These are phyloP conservation scores for Irena cyanogastra DNA, from an alignment of 2,113 vertebrate species.

Conservation along the genomic window DNA sequence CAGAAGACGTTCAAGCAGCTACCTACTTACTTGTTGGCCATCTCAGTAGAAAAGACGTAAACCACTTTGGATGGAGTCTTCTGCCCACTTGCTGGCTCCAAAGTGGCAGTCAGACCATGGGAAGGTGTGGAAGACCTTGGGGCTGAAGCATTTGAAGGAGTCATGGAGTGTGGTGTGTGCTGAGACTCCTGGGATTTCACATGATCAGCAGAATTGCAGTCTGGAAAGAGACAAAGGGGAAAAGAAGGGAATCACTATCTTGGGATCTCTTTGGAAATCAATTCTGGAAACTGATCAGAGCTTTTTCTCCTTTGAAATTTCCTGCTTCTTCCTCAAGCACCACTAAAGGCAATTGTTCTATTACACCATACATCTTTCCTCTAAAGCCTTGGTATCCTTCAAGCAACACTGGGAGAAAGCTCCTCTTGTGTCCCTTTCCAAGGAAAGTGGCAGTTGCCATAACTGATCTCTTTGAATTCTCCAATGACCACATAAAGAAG, in stretches of 20 bases:
- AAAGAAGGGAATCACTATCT: background rate
- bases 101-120: conserved; percentile 84
- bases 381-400: background rate
- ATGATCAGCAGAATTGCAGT: conserved; percentile 91
- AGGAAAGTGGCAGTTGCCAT: background rate
- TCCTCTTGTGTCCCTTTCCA: background rate
- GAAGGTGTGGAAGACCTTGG: conserved; percentile 89
- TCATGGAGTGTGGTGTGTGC: conserved; percentile 82
- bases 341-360: background rate
- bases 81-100: conserved; percentile 83
- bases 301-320: background rate
- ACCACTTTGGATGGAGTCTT: conserved; percentile 94
- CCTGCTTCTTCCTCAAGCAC: background rate
- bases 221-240: conserved; percentile 62
- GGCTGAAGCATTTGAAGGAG: conserved; percentile 78
- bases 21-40: conserved; percentile 97
- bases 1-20: background rate
- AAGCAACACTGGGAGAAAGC: background rate
- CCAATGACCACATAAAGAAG: background rate
- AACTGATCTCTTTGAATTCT: background rate
- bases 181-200: conserved; percentile 89
- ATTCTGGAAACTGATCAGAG: background rate
- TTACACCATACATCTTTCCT: background rate
- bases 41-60: conserved; percentile 98
- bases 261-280: background rate